Percentiles rank a stretch among this genome's conserved stretches.
phyloP scores from a whole-genome alignment of 2,113 vertebrate species.

The Vidua macroura region DNA sequence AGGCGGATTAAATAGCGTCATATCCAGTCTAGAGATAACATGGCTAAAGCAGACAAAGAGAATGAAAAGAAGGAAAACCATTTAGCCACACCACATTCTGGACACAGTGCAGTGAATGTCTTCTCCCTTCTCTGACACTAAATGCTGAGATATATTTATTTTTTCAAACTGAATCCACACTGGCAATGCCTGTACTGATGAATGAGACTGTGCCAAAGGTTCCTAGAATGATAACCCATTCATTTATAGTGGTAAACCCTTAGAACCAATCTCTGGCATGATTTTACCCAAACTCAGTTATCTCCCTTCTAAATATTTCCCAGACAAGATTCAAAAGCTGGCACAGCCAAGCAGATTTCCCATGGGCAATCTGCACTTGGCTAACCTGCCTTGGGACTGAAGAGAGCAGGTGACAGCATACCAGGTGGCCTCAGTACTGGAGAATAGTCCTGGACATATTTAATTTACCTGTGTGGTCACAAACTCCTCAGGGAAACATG shows the following conservation, averaged over 20 bases:
- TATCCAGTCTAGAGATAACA: neutral
- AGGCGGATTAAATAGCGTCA: neutral
- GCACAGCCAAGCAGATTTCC: neutral
- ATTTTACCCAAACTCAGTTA: neutral
- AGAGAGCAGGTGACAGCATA: neutral
- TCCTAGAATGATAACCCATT: neutral
- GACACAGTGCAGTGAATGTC: neutral
- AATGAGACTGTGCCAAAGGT: neutral
- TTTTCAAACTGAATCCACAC: neutral
- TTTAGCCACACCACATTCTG: neutral
- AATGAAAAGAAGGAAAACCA: neutral
- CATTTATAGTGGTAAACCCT: neutral
- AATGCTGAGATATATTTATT: neutral
- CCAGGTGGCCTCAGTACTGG: neutral
- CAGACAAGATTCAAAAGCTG: neutral
- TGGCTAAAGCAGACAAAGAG: neutral
- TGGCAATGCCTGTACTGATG: neutral
- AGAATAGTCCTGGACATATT: neutral
- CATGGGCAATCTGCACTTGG: neutral
- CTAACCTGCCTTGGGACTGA: neutral
- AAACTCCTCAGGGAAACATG: neutral
- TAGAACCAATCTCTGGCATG: neutral
- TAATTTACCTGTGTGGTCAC: neutral
- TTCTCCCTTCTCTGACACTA: neutral
- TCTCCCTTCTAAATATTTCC: neutral